Evolutionary conservation across 2,888 invertebrate genomes (phyloP).

Genomic region (Nephrotoma flavescens): DNA sequence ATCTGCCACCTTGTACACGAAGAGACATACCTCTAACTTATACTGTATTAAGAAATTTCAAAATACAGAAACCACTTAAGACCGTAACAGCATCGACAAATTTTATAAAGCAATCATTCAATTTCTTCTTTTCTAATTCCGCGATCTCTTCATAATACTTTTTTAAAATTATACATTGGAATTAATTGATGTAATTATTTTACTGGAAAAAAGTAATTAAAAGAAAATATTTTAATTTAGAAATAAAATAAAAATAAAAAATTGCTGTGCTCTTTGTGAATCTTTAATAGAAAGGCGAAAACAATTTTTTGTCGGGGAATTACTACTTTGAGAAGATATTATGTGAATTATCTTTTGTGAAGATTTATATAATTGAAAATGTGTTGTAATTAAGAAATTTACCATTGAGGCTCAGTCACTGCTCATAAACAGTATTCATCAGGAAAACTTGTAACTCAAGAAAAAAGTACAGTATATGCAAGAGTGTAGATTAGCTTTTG

Average conservation of each 20-base stretch:
- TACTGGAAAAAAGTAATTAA: background rate
- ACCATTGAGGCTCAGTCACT: too few relatives aligned
- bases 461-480: too few relatives aligned
- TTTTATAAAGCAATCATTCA: background rate
- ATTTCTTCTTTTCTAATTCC: background rate
- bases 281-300: background rate
- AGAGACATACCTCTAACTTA: background rate
- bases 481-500: too few relatives aligned
- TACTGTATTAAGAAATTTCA: background rate
- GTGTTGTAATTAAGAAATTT: too few relatives aligned
- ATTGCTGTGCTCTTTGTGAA: background rate
- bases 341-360: too few relatives aligned
- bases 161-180: background rate
- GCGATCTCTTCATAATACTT: background rate
- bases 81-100: background rate
- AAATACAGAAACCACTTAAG: background rate
- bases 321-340: background rate
- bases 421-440: too few relatives aligned
- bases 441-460: too few relatives aligned
- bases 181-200: background rate
- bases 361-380: too few relatives aligned
- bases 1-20: background rate
- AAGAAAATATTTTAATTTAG: background rate
- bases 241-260: background rate
- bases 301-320: background rate